Conservation (phyloP, 2,113 vertebrate genomes). For the Ifrita kowaldi region DNA sequence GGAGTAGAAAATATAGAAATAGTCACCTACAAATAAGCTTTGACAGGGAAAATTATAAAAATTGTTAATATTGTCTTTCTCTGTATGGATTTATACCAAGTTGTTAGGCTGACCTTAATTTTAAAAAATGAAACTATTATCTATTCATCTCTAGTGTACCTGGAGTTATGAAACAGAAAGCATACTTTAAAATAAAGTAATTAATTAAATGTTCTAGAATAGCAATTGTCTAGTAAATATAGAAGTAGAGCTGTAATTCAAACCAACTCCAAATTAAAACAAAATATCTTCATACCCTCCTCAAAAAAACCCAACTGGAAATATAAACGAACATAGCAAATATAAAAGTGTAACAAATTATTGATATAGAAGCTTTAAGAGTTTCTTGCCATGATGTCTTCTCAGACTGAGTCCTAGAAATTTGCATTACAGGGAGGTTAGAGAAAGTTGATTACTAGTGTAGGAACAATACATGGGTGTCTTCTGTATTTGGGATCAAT, state of each 20-base stretch:
- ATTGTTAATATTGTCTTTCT: not conserved
- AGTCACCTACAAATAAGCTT: not conserved
- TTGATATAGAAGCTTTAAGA: not conserved
- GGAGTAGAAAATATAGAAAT: not conserved
- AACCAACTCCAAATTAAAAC: not conserved
- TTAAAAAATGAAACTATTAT: not conserved
- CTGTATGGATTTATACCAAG: not conserved
- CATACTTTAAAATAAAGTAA: not conserved
- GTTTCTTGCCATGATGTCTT: not conserved
- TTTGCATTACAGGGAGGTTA: not conserved
- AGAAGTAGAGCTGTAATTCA: not conserved
- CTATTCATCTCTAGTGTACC: not conserved
- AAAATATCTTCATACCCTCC: not conserved
- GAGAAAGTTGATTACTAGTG: not conserved
- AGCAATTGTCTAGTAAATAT: not conserved
- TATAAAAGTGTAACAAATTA: not conserved
- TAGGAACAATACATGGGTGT: not conserved
- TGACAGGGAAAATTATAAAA: not conserved
- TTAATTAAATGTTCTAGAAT: not conserved
- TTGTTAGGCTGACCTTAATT: not conserved
- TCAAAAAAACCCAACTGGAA: not conserved
- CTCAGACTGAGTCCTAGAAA: not conserved
- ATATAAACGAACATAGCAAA: not conserved
- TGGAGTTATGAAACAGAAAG: not conserved
- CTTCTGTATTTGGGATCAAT: not conserved